Percentiles rank a stretch among this genome's conserved stretches.
Conservation (phyloP, 2,888 invertebrate genomes). For the Gastracanthus pulcherrimus region DNA sequence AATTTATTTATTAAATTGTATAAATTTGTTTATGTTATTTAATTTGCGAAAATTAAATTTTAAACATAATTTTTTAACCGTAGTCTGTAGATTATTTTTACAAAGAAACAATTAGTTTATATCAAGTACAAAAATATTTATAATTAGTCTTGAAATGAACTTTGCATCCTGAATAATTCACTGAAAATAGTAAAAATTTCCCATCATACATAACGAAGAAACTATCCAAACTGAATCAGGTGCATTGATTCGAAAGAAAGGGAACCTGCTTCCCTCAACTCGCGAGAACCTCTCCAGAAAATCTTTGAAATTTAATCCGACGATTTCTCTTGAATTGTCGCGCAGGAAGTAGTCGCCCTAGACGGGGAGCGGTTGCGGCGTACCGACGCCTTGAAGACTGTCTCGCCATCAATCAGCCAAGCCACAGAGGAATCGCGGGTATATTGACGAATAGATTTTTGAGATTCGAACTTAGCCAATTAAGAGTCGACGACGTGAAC, state of each 20-base stretch:
- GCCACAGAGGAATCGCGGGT: neutral
- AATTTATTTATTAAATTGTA: too few relatives aligned
- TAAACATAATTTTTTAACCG: too few relatives aligned
- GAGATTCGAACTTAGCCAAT: conserved; percentile 24
- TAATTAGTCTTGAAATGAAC: neutral
- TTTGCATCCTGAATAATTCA: neutral
- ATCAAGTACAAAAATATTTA: neutral
- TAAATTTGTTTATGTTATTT: too few relatives aligned
- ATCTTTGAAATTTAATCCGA: conserved; percentile 6
- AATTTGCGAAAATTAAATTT: too few relatives aligned
- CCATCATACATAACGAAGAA: too few relatives aligned
- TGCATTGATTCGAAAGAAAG: too few relatives aligned
- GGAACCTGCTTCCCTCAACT: neutral
- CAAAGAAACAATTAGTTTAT: too few relatives aligned
- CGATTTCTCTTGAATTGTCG: conserved; percentile 14
- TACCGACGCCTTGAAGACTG: neutral
- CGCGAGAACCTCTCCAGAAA: neutral
- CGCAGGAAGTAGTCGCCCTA: neutral
- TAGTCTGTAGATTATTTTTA: too few relatives aligned
- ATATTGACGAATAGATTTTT: conserved; percentile 14
- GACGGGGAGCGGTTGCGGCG: neutral
- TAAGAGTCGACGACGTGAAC: conserved; percentile 14
- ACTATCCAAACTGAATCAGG: too few relatives aligned
- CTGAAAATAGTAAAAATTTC: neutral
- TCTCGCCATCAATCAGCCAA: conserved; percentile 1